Evolutionary conservation across 2,888 invertebrate species (phyloP).

Genomic region (Stenchaetothrips biformis): DNA sequence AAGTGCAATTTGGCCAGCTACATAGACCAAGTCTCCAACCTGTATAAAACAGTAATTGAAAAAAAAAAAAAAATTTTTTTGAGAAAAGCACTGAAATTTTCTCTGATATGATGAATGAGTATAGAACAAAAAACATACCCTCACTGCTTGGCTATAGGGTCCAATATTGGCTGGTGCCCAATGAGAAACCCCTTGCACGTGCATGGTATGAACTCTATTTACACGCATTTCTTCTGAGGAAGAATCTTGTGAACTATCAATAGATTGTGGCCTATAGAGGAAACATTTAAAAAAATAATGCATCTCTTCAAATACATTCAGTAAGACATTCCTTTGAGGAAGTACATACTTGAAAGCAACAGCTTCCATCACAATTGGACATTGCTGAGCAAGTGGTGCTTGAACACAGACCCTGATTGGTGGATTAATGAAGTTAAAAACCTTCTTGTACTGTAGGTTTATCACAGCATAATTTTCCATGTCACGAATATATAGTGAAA

Average conservation of each 20-base stretch:
- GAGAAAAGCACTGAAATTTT: background rate
- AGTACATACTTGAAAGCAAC: constrained; percentile 53
- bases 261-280: constrained; percentile 29
- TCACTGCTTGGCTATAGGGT: constrained; percentile 88
- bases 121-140: constrained; percentile 52
- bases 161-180: constrained; percentile 99
- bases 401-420: constrained; percentile 84
- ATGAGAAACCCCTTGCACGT: constrained; percentile 91
- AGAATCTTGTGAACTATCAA: background rate
- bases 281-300: constrained; percentile 37
- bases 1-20: constrained; percentile 89
- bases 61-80: constrained; percentile 21
- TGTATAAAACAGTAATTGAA: constrained; percentile 43
- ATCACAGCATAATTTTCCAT: constrained; percentile 73
- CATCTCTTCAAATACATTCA: background rate
- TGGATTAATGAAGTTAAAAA: constrained; percentile 71
- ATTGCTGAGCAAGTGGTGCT: constrained; percentile 63
- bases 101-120: constrained; percentile 4
- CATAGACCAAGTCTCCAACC: constrained; percentile 77
- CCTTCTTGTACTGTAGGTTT: constrained; percentile 70
- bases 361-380: constrained; percentile 73
- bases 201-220: constrained; percentile 67
- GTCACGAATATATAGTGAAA: constrained; percentile 77
- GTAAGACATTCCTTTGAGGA: constrained; percentile 32
- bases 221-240: constrained; percentile 35